These are phyloP conservation scores for Perognathus longimembris DNA, from an alignment of 2,113 vertebrate genomes.

Conservation along the genomic window DNA sequence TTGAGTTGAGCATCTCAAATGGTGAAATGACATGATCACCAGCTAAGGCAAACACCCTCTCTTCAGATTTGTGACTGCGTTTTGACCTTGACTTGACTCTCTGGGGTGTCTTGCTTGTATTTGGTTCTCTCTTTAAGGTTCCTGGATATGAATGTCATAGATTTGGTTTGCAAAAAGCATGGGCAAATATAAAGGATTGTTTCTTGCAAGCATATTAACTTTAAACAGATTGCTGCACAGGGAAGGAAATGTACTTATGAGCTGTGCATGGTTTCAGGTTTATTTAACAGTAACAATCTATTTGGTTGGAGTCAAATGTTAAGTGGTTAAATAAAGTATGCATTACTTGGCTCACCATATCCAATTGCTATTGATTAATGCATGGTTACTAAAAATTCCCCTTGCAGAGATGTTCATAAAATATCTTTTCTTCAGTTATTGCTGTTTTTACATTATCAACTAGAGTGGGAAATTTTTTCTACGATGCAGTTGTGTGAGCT, in stretches of 20 bases:
- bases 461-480: constrained; percentile 55
- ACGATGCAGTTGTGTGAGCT: background rate
- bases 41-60: background rate
- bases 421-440: constrained; percentile 43
- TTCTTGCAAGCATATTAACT: constrained; percentile 69
- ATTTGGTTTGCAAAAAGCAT: constrained; percentile 32
- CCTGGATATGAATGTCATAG: constrained; percentile 28
- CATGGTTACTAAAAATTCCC: background rate
- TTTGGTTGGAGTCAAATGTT: constrained; percentile 74
- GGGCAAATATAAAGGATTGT: constrained; percentile 57
- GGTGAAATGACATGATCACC: background rate
- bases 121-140: constrained; percentile 62
- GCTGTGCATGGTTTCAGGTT: constrained; percentile 41
- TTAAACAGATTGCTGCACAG: constrained; percentile 73
- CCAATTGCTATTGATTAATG: constrained; percentile 68
- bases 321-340: constrained; percentile 68
- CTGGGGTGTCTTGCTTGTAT: background rate
- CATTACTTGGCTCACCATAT: constrained; percentile 36
- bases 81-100: constrained; percentile 23
- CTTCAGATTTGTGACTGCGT: constrained; percentile 21
- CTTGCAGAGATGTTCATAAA: constrained; percentile 31
- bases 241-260: constrained; percentile 70
- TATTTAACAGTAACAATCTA: constrained; percentile 63
- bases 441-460: background rate
- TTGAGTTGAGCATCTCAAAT: background rate